Conservation (phyloP, 2,797 vertebrate genomes). For the Pantherophis alleghaniensis region DNA sequence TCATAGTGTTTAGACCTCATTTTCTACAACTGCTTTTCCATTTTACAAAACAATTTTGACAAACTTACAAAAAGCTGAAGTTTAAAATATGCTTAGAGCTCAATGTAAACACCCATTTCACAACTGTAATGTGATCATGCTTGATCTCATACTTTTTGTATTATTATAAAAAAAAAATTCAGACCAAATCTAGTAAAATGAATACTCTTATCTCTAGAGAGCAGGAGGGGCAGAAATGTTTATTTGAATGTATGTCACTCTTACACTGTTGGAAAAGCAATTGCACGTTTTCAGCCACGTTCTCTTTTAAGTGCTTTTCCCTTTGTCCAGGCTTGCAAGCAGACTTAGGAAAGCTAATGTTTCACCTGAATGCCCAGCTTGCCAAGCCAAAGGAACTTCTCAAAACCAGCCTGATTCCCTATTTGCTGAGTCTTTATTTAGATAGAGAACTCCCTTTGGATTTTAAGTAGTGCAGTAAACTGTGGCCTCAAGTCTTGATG, state of each 20-base stretch:
- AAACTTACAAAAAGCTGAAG: slow-evolving; percentile 56
- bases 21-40: slow-evolving; percentile 47
- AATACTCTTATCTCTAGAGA: slow-evolving; percentile 40
- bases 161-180: slow-evolving; percentile 51
- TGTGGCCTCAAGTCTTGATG: slow-evolving; percentile 26
- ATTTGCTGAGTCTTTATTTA: slow-evolving; percentile 54
- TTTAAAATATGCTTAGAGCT: slow-evolving; percentile 53
- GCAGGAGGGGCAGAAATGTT: slow-evolving; percentile 20
- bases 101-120: slow-evolving; percentile 55
- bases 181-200: slow-evolving; percentile 43
- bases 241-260: slow-evolving; percentile 21
- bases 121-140: slow-evolving; percentile 41
- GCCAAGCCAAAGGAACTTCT: slow-evolving; percentile 44
- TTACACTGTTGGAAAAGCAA: slow-evolving; percentile 37
- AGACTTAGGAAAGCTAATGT: slow-evolving; percentile 15
- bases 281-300: slow-evolving; percentile 17
- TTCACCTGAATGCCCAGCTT: slow-evolving; percentile 30
- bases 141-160: slow-evolving; percentile 51
- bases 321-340: slow-evolving; percentile 11
- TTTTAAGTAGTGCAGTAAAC: slow-evolving; percentile 31
- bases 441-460: slow-evolving; percentile 40
- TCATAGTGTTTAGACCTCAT: slow-evolving; percentile 39
- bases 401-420: slow-evolving; percentile 21
- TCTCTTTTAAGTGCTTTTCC: slow-evolving; percentile 38
- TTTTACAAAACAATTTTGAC: slow-evolving; percentile 59